A percentile compares a stretch with the other conserved stretches of the same genome.
Evolutionary conservation across 2,888 invertebrate genomes (phyloP).

Genomic region (Pantelozetes paolii): DNA sequence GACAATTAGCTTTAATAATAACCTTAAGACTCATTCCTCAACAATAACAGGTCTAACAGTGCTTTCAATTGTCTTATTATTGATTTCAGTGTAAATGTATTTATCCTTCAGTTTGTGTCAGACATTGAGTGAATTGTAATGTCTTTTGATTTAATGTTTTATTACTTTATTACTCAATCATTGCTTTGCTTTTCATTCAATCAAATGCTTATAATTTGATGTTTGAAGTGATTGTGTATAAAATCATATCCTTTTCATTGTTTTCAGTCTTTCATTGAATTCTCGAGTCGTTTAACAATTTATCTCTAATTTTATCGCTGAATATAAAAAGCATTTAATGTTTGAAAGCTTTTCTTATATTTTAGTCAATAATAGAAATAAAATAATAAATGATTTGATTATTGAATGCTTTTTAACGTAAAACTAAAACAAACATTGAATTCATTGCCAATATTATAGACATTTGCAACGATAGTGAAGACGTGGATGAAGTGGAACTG

Average conservation of each 20-base stretch:
- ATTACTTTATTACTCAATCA: background rate
- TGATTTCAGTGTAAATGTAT: slow-evolving; percentile 12
- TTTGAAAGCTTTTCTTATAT: no score
- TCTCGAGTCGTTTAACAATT: background rate
- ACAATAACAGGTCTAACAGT: slow-evolving; percentile 29
- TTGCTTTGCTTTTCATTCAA: background rate
- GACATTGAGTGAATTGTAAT: background rate
- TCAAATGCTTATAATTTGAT: background rate
- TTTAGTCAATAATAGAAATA: no score
- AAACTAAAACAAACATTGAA: background rate
- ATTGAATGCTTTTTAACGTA: background rate
- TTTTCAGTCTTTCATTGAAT: background rate
- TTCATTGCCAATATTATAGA: slow-evolving; percentile 1
- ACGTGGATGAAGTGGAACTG: slow-evolving; percentile 74
- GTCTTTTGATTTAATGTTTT: background rate
- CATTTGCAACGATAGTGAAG: slow-evolving; percentile 10
- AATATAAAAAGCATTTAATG: no score
- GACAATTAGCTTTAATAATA: slow-evolving; percentile 9
- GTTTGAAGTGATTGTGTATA: background rate
- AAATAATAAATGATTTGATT: background rate
- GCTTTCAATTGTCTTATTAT: background rate
- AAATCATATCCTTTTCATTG: background rate
- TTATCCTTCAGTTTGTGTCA: background rate
- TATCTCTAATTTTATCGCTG: background rate
- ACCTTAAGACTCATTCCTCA: slow-evolving; percentile 20